Percentiles rank a stretch among this genome's conserved stretches.
Evolutionary conservation across 2,113 vertebrate genomes (phyloP).

Genomic region (Caloenas nicobarica): DNA sequence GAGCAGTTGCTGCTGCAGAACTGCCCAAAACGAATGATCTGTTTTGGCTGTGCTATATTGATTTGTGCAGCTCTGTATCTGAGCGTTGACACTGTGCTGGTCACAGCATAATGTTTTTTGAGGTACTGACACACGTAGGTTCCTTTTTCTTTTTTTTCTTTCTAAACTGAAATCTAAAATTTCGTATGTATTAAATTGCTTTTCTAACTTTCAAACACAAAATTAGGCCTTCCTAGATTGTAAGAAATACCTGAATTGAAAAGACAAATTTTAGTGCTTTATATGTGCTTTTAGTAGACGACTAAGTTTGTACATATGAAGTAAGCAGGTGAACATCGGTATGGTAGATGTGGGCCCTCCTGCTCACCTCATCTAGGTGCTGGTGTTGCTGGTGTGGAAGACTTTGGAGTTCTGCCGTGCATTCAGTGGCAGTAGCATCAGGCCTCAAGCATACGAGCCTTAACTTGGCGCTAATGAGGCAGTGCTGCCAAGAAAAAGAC

Average conservation of each 20-base stretch:
- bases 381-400: neutral
- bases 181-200: neutral
- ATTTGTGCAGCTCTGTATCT: neutral
- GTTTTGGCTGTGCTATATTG: neutral
- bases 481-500: slow-evolving; percentile 33
- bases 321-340: neutral
- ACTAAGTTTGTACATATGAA: neutral
- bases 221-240: neutral
- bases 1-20: neutral
- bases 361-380: neutral
- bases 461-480: neutral
- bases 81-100: neutral
- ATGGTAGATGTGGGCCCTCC: neutral
- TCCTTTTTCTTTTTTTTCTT: neutral
- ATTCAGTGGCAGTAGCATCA: neutral
- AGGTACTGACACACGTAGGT: neutral
- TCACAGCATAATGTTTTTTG: neutral
- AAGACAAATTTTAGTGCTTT: neutral
- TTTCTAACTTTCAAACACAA: neutral
- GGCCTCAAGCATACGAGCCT: neutral
- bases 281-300: neutral
- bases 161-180: neutral
- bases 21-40: neutral
- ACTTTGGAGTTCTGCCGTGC: neutral
- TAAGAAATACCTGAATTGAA: neutral